Evolutionary conservation across 2,113 vertebrate species (phyloP).

Genomic region (Fulmarus glacialis): DNA sequence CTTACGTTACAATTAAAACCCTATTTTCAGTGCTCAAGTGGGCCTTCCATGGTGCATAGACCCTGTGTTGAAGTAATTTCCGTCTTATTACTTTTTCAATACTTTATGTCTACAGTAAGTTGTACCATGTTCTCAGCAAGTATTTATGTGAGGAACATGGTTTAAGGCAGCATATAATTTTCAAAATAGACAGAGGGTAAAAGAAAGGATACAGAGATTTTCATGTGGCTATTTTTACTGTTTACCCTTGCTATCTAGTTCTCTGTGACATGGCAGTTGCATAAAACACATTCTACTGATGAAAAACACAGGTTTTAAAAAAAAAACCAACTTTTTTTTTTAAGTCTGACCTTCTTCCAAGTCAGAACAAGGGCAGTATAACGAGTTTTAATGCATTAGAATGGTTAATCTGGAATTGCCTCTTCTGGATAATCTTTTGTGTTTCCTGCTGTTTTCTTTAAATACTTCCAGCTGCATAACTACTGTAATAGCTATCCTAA

Average conservation of each 20-base stretch:
- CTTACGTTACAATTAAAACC: not conserved
- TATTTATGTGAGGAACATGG: not conserved
- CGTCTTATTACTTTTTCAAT: not conserved
- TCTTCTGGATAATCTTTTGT: slow-evolving; percentile 4
- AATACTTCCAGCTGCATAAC: slow-evolving; percentile 39
- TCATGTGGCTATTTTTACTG: not conserved
- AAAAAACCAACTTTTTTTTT: no score
- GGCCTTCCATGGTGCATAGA: not conserved
- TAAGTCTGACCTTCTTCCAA: not conserved
- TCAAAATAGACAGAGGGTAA: not conserved
- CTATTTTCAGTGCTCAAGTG: not conserved
- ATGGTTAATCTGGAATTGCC: not conserved
- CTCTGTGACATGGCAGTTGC: not conserved
- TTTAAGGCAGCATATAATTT: not conserved
- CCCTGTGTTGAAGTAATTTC: not conserved
- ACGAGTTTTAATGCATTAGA: not conserved
- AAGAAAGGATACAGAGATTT: not conserved
- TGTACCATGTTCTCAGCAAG: not conserved
- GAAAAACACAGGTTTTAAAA: not conserved
- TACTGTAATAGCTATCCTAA: slow-evolving; percentile 19
- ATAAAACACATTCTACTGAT: not conserved
- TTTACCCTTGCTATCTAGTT: not conserved
- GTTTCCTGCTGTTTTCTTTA: slow-evolving; percentile 26
- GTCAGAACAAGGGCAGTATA: not conserved
- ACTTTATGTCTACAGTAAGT: not conserved